These are phyloP conservation scores for Brenthis daphne DNA, from an alignment of 2,888 invertebrate species.

Conservation along the genomic window DNA sequence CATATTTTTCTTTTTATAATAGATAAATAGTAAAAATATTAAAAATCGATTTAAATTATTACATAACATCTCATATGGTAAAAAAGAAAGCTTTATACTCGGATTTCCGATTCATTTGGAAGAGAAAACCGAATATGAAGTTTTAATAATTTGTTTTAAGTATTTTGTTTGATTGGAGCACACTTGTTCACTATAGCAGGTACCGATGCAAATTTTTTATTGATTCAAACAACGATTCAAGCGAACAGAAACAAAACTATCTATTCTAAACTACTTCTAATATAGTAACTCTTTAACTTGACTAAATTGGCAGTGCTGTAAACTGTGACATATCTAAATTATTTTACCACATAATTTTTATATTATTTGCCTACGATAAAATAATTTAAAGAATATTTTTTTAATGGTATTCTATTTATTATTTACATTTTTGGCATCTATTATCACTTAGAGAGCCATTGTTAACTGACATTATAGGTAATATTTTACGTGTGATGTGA, in stretches of 20 bases:
- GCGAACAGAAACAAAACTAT: slow-evolving; percentile 39
- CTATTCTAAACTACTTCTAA: slow-evolving; percentile 49
- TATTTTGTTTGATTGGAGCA: too few species aligned
- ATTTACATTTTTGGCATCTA: slow-evolving; percentile 59
- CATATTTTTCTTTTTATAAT: too few species aligned
- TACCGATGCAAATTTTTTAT: slow-evolving; percentile 1
- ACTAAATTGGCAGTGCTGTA: slow-evolving; percentile 75
- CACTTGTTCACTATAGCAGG: not conserved
- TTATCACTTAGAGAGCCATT: slow-evolving; percentile 65
- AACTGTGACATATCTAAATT: slow-evolving; percentile 53
- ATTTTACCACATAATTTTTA: slow-evolving; percentile 40
- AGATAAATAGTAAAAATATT: too few species aligned
- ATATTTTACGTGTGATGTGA: slow-evolving; percentile 13
- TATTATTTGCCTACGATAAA: slow-evolving; percentile 25
- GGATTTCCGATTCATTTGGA: too few species aligned
- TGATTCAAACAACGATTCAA: slow-evolving; percentile 21
- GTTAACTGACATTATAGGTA: slow-evolving; percentile 23
- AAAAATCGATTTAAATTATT: too few species aligned
- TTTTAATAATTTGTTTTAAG: too few species aligned
- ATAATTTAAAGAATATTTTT: slow-evolving; percentile 33
- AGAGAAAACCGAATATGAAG: too few species aligned
- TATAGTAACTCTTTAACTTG: slow-evolving; percentile 55
- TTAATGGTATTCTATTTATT: slow-evolving; percentile 33
- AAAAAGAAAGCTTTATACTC: too few species aligned
- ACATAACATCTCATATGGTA: too few species aligned